phyloP scores from a whole-genome alignment of 2,113 vertebrate species.

The Sapajus apella region DNA sequence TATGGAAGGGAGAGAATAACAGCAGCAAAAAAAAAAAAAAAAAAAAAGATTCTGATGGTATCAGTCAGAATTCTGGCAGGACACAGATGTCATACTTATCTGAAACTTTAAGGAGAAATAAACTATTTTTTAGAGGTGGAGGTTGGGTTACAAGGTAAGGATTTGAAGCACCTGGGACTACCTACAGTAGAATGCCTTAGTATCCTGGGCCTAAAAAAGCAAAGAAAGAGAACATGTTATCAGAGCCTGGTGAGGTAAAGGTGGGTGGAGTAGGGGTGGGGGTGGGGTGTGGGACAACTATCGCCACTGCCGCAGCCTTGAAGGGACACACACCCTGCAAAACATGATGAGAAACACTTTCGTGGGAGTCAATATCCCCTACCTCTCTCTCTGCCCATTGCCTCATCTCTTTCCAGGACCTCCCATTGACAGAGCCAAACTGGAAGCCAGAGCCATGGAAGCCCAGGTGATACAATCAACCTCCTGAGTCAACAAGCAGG shows the following conservation, averaged over 20 bases:
- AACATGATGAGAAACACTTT: background rate
- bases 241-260: background rate
- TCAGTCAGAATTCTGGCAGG: background rate
- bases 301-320: background rate
- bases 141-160: background rate
- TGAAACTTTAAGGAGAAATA: background rate
- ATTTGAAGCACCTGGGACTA: background rate
- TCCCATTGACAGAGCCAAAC: background rate
- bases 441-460: background rate
- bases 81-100: background rate
- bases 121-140: background rate
- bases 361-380: background rate
- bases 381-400: background rate
- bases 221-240: background rate
- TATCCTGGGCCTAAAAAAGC: background rate
- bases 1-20: background rate
- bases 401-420: background rate
- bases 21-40: background rate
- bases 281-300: accelerated
- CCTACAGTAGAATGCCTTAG: background rate
- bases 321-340: background rate
- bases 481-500: background rate
- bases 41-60: background rate
- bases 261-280: too few relatives aligned
- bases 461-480: background rate